Evolutionary conservation across 2,888 invertebrate species (phyloP), one percentile per base, ranked within the genome.

Genomic region (Matsumyia berberina): DNA sequence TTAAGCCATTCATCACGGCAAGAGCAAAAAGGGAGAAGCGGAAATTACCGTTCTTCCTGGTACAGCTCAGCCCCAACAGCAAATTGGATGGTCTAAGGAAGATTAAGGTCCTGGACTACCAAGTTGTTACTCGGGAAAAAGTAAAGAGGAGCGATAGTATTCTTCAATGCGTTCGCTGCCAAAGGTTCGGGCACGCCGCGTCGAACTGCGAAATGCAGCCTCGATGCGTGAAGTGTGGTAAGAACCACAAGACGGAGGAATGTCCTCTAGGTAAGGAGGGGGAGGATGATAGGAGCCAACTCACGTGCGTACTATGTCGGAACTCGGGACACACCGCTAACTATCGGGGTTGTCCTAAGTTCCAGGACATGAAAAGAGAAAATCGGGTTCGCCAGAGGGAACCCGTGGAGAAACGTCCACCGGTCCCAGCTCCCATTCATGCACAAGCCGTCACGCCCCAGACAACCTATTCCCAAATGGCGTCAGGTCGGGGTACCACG

Each of bases 101-200:
- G 4, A 53, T 53, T 2, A 31, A 11, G 0, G n/a, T 29, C 29
- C 29, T 31, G 7, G 53, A 53, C 33, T 53, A 33, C 53, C 12
- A 55, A 35, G 55, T 55, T 35, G 33, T 55, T 0, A 3, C 19
- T 9, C 35, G 55, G 55, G 55, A 55, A 31, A 51, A 51, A 51
- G 0, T 51, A 51, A 51, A 31, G 2, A 31, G 51, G 31, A n/a
- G 12, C 31, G 51, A 29, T 9, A 29, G 24, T n/a, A 49, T 49
- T 49, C 8, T 49, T 0, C 49, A 49, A 49, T 49, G 49, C 24
- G 24, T 49, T 49, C 49, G 49, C n/a, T 49, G 49, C 49, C 49
- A 49, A 29, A 49, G 49, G 49, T 51, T 51, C 31, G 51, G 51
- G 6, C 51, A 51, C 51, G 29, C 51, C 29, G 51, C 29, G 12